phyloP scores from a whole-genome alignment of 2,888 invertebrate species.

The Thecophora atra region DNA sequence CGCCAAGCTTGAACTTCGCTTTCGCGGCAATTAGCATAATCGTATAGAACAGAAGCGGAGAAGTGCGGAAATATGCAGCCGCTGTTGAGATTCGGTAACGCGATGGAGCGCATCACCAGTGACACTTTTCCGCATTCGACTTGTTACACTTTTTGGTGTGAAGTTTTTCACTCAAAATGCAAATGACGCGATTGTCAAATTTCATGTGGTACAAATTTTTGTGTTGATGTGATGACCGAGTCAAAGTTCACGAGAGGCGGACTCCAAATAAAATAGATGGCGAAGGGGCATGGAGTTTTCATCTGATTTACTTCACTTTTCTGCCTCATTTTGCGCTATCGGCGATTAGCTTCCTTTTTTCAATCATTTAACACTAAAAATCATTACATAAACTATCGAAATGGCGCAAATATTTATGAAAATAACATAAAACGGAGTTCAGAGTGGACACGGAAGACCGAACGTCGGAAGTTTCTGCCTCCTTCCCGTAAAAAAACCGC shows the following conservation, averaged over 20 bases:
- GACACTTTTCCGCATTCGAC: background rate
- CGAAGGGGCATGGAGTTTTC: too few species aligned
- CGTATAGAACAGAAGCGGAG: background rate
- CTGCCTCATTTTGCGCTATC: too few species aligned
- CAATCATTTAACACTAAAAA: too few species aligned
- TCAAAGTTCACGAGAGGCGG: too few species aligned
- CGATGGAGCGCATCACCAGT: background rate
- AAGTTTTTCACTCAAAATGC: slow-evolving; percentile 5
- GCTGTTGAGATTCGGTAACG: background rate
- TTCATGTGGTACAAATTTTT: background rate
- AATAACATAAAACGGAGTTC: background rate
- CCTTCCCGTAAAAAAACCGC: background rate
- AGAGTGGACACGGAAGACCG: background rate
- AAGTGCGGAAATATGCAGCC: background rate
- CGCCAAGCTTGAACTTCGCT: background rate
- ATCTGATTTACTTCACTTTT: too few species aligned
- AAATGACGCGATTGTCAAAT: background rate
- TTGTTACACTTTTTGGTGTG: background rate
- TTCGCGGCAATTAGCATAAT: background rate
- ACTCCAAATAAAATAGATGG: too few species aligned
- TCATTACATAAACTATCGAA: too few species aligned
- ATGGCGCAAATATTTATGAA: too few species aligned
- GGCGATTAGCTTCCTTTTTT: too few species aligned
- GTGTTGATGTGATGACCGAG: background rate
- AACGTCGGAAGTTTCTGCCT: background rate